phyloP scores from a whole-genome alignment of 2,888 invertebrate species.

The Rugalucina vietnamica region DNA sequence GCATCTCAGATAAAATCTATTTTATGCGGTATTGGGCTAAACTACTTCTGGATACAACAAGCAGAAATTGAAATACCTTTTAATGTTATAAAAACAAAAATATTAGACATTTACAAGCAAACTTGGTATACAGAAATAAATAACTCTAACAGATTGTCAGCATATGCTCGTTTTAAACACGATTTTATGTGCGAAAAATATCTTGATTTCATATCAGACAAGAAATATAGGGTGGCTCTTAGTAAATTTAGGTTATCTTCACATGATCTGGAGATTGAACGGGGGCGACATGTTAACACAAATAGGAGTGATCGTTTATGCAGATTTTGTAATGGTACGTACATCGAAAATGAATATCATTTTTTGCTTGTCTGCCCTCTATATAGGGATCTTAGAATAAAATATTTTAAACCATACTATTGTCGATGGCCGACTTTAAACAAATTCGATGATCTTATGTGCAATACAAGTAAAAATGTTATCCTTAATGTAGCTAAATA shows the following conservation, averaged over 20 bases:
- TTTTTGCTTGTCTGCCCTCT: conserved; percentile 24
- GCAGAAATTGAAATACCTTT: neutral
- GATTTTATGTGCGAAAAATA: conserved; percentile 19
- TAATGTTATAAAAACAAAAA: neutral
- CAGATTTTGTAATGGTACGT: conserved; percentile 3
- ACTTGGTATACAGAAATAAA: neutral
- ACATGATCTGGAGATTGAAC: conserved; percentile 16
- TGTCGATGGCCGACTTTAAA: conserved; percentile 13
- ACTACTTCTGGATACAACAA: neutral
- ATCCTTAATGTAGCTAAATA: neutral
- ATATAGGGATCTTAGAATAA: conserved; percentile 5
- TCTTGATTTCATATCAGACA: neutral
- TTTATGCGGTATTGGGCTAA: neutral
- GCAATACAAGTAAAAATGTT: neutral
- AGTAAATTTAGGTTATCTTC: conserved; percentile 25
- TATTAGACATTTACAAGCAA: neutral
- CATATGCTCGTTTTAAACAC: neutral
- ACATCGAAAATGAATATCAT: conserved; percentile 20
- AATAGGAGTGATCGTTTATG: conserved; percentile 17
- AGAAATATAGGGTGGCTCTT: conserved; percentile 13
- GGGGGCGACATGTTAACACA: conserved; percentile 13
- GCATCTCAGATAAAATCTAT: neutral
- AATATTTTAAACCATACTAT: conserved; percentile 16
- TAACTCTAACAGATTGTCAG: neutral
- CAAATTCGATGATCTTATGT: conserved; percentile 19